Conservation (phyloP, 2,113 vertebrate species). For the Glaucomys volans region DNA sequence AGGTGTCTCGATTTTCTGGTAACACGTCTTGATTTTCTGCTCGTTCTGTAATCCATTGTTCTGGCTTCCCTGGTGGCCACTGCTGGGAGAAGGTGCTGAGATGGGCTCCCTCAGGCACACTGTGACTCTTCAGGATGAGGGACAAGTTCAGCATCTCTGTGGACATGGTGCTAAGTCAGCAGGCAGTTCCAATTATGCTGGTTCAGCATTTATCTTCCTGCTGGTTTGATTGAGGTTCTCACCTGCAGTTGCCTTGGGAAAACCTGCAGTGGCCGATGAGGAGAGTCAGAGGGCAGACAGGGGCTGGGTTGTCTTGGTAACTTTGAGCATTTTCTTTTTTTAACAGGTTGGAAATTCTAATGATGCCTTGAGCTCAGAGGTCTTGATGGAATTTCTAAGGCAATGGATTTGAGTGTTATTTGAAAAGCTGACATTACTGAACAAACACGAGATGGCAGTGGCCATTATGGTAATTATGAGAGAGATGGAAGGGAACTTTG, state of each 20-base stretch:
- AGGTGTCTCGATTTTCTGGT: background rate
- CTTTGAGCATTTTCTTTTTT: background rate
- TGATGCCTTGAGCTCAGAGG: background rate
- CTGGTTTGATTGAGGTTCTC: background rate
- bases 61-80: background rate
- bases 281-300: background rate
- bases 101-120: background rate
- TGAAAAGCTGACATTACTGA: constrained; percentile 26
- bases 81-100: background rate
- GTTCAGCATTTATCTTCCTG: constrained; percentile 8
- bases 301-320: background rate
- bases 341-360: background rate
- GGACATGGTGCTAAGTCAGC: background rate
- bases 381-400: background rate
- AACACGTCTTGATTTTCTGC: background rate
- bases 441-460: background rate
- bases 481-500: background rate
- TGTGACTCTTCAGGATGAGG: background rate
- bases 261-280: background rate
- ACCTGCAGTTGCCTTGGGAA: background rate
- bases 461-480: background rate
- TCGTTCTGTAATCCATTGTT: background rate
- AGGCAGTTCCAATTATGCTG: background rate
- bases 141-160: background rate
- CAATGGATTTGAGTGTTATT: background rate